These are phyloP conservation scores for Penaeus monodon DNA, from an alignment of 2,888 invertebrate species.

Conservation along the genomic window DNA sequence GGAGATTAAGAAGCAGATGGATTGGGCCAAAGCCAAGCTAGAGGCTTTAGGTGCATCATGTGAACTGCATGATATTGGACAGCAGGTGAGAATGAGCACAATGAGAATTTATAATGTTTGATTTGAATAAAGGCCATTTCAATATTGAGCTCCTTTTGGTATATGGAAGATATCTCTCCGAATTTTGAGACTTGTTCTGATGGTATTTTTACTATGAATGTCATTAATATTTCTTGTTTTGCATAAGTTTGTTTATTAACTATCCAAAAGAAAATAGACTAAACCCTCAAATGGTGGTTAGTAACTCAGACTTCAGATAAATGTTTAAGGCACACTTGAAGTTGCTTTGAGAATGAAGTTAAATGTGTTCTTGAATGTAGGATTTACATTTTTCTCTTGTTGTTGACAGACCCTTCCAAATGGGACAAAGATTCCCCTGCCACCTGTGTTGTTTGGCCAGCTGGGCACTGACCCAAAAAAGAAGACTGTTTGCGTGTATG, in stretches of 20 bases:
- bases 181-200: too few relatives aligned
- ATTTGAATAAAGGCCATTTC: not conserved
- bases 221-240: too few relatives aligned
- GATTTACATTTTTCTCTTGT: not conserved
- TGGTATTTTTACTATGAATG: too few relatives aligned
- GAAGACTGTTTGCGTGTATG: constrained; percentile 94
- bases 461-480: constrained; percentile 87
- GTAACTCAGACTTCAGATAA: too few relatives aligned
- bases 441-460: constrained; percentile 85
- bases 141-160: too few relatives aligned
- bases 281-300: too few relatives aligned
- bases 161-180: too few relatives aligned
- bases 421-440: constrained; percentile 81
- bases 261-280: too few relatives aligned
- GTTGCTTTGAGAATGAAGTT: too few relatives aligned
- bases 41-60: constrained; percentile 80
- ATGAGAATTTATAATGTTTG: not conserved
- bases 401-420: constrained; percentile 75
- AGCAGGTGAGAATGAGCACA: constrained; percentile 71
- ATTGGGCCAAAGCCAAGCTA: constrained; percentile 82
- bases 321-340: too few relatives aligned
- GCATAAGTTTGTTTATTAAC: too few relatives aligned
- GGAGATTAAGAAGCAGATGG: constrained; percentile 87
- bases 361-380: not conserved
- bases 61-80: constrained; percentile 83